Percentiles rank a stretch among this genome's conserved stretches.
phyloP scores from a whole-genome alignment of 2,797 vertebrate genomes.

The Synaphobranchus kaupii region DNA sequence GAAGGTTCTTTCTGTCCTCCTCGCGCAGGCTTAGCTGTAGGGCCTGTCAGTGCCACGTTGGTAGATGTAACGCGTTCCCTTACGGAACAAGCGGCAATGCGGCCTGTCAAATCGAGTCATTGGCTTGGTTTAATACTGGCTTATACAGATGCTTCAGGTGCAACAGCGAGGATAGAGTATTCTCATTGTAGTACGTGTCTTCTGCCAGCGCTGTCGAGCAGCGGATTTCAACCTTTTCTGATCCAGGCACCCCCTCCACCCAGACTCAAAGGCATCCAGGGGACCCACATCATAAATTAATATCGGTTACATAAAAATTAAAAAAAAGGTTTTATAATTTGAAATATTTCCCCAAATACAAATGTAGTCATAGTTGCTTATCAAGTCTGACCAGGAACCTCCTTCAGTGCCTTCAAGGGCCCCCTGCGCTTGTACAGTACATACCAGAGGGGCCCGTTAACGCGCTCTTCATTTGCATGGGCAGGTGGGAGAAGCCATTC shows the following conservation, averaged over 20 bases:
- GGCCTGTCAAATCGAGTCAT: neutral
- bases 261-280: neutral
- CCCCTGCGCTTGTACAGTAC: conserved; percentile 1
- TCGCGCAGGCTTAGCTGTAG: neutral
- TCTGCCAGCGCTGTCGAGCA: neutral
- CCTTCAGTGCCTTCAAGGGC: neutral
- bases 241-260: neutral
- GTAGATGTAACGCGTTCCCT: neutral
- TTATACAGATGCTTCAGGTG: neutral
- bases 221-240: neutral
- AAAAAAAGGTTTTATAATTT: neutral
- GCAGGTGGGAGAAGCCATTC: conserved; percentile 57
- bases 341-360: neutral
- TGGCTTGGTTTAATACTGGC: neutral
- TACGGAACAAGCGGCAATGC: neutral
- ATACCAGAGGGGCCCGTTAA: conserved; percentile 63
- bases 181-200: neutral
- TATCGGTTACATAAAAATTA: neutral
- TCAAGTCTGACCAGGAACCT: neutral
- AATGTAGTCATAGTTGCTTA: neutral
- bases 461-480: conserved; percentile 70
- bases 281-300: neutral
- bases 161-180: neutral
- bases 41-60: neutral
- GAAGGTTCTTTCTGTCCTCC: neutral